Percentiles rank a stretch among this genome's conserved stretches.
Evolutionary conservation across 2,113 vertebrate species (phyloP).

Genomic region (Pituophis catenifer): DNA sequence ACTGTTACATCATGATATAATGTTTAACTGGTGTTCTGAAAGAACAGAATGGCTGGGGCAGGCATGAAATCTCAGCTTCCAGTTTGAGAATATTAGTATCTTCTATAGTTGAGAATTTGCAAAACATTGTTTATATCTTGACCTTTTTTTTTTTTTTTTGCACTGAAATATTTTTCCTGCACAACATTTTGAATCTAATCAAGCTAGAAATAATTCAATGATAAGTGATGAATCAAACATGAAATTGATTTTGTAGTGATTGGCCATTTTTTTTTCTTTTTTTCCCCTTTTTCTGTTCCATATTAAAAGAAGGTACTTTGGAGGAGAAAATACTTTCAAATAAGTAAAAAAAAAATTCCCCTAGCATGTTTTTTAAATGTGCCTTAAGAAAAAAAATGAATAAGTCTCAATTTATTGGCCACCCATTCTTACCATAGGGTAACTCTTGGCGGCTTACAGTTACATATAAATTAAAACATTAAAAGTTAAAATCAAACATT

Average conservation of each 20-base stretch:
- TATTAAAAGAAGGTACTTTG: neutral
- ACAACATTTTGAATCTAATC: neutral
- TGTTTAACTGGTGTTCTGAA: neutral
- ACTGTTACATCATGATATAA: neutral
- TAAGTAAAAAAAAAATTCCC: neutral
- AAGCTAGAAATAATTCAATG: neutral
- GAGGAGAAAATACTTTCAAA: neutral
- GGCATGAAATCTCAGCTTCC: neutral
- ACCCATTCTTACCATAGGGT: too few species aligned
- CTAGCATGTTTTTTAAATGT: neutral
- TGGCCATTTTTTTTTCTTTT: neutral
- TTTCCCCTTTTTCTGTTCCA: neutral
- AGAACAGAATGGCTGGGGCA: neutral
- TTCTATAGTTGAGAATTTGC: neutral
- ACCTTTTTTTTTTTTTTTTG: neutral
- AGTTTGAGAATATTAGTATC: neutral
- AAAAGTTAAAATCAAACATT: too few species aligned
- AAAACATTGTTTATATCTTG: neutral
- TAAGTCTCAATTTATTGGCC: neutral
- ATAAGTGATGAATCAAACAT: neutral
- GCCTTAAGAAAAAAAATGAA: neutral
- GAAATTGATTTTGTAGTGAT: neutral
- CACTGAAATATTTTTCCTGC: neutral
- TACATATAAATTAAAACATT: too few species aligned
- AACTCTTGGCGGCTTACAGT: too few species aligned